Percentiles rank a stretch among this genome's conserved stretches.
Evolutionary conservation across 2,888 invertebrate species (phyloP).

Genomic region (Chloromyia formosa): DNA sequence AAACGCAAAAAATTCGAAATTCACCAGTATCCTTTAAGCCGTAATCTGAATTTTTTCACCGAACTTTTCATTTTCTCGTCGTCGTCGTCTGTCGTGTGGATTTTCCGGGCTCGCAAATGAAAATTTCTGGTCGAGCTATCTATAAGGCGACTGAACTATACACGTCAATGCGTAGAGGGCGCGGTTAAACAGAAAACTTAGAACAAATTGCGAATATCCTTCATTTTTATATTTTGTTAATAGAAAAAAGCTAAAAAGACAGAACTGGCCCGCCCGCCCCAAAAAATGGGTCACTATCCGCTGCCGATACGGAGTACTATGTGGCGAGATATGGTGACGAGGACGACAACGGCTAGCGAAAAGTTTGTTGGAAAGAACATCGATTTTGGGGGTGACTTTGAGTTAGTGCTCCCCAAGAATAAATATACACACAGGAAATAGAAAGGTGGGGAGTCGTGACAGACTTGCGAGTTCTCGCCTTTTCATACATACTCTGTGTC

Average conservation of each 20-base stretch:
- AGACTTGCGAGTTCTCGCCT: slow-evolving; percentile 11
- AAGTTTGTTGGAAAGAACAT: slow-evolving; percentile 47
- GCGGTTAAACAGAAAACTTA: slow-evolving; percentile 42
- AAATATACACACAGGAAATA: background rate
- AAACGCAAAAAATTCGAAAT: too few relatives aligned
- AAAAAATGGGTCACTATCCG: slow-evolving; percentile 53
- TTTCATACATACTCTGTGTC: slow-evolving; percentile 1
- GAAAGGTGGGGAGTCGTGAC: slow-evolving; percentile 11
- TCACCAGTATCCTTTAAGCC: background rate
- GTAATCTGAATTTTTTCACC: slow-evolving; percentile 8
- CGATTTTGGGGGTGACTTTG: slow-evolving; percentile 48
- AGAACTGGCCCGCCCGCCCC: slow-evolving; percentile 52
- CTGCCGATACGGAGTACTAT: slow-evolving; percentile 51
- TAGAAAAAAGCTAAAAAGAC: slow-evolving; percentile 37
- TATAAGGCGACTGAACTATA: background rate
- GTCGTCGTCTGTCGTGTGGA: too few relatives aligned
- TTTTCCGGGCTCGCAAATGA: too few relatives aligned
- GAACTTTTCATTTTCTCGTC: too few relatives aligned
- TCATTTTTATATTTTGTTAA: slow-evolving; percentile 33
- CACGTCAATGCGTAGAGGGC: background rate
- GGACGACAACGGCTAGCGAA: slow-evolving; percentile 37
- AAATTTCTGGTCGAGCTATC: background rate
- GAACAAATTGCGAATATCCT: slow-evolving; percentile 23
- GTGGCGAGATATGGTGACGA: slow-evolving; percentile 47
- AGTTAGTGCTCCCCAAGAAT: slow-evolving; percentile 17